Conservation (phyloP, 2,113 vertebrate species). For the Pimephales promelas region DNA sequence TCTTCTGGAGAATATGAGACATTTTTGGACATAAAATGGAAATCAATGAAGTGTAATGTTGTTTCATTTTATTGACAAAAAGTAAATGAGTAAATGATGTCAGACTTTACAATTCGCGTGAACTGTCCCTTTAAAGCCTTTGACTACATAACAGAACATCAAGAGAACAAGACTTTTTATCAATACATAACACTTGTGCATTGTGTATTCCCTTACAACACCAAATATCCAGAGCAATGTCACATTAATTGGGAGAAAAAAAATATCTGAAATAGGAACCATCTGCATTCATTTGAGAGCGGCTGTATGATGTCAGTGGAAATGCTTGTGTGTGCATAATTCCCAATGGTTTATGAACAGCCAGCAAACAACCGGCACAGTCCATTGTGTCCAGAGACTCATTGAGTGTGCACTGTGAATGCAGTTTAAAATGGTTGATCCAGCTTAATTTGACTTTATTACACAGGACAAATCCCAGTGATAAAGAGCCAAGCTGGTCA, state of each 20-base stretch:
- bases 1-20: no score
- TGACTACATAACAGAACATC: neutral
- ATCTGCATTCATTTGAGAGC: conserved; percentile 16
- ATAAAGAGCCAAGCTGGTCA: conserved; percentile 46
- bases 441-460: conserved; percentile 69
- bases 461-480: conserved; percentile 54
- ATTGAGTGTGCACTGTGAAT: conserved; percentile 17
- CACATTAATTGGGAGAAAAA: neutral
- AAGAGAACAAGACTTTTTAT: neutral
- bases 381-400: conserved; percentile 42
- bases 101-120: neutral
- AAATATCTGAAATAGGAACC: neutral
- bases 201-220: neutral
- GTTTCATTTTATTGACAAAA: neutral
- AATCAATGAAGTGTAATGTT: neutral
- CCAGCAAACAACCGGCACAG: conserved; percentile 25
- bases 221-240: neutral
- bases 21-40: neutral
- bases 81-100: neutral
- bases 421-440: conserved; percentile 54
- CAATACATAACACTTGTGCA: neutral
- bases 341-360: conserved; percentile 27
- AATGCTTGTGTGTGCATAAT: conserved; percentile 1
- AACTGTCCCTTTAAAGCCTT: neutral
- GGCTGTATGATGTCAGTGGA: neutral